A percentile compares a stretch with the other conserved stretches of the same genome.
Evolutionary conservation across 2,113 vertebrate genomes (phyloP).

Genomic region (Saguinus imperator): DNA sequence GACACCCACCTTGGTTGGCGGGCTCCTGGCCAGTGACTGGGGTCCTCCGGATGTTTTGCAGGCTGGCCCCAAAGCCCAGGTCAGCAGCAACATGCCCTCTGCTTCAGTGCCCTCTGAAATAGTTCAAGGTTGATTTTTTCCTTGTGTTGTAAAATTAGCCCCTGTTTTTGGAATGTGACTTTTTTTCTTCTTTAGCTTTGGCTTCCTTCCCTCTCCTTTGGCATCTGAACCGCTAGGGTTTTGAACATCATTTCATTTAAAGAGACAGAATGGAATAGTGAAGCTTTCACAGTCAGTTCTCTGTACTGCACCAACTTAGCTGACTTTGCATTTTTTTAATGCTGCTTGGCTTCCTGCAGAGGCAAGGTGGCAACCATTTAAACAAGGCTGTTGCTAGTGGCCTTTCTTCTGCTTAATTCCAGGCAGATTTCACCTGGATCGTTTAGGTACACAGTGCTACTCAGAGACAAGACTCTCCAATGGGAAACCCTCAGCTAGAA

Average conservation of each 20-base stretch:
- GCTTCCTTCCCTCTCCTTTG: conserved; percentile 42
- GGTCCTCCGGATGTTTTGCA: not conserved
- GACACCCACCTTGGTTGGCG: not conserved
- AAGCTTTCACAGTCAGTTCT: conserved; percentile 24
- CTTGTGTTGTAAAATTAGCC: not conserved
- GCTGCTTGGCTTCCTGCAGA: not conserved
- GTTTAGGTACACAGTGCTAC: not conserved
- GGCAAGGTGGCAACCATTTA: conserved; percentile 38
- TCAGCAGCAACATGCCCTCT: no score
- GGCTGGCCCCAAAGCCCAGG: not conserved
- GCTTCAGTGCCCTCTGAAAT: not conserved
- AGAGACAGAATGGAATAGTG: not conserved
- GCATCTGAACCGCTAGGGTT: conserved; percentile 36
- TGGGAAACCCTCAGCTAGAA: not conserved
- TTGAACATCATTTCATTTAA: conserved; percentile 47
- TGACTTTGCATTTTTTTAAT: conserved; percentile 51
- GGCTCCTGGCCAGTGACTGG: not conserved
- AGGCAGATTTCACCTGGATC: conserved; percentile 3
- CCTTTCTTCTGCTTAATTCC: not conserved
- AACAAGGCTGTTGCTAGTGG: not conserved
- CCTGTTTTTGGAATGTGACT: not conserved
- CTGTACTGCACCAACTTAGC: not conserved
- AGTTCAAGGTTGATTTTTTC: not conserved
- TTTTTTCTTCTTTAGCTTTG: not conserved
- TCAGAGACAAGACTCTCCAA: not conserved